Evolutionary conservation across 2,888 invertebrate genomes (phyloP), one percentile per base, ranked within the genome.

Genomic region (Aspidapion aeneum): DNA sequence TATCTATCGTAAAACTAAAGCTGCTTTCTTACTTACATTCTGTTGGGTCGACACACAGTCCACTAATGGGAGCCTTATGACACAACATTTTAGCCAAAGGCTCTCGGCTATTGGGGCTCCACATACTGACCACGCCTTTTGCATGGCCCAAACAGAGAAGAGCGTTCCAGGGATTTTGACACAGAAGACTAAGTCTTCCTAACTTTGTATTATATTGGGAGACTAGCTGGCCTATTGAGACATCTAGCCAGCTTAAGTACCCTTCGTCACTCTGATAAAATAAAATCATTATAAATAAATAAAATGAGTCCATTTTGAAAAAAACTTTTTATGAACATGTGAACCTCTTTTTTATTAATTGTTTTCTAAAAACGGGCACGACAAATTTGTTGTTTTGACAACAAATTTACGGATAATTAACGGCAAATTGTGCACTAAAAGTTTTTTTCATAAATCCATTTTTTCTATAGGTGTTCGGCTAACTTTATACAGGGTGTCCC

Each of bases 111-210:
- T 88, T 94, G 0, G 99, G 99, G 2, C 95, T 89, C 99, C 98
- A 99, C 86, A 99, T 87, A 0, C 94, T 91, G 0, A 99, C 96
- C 0, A 93, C 90, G 17, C 98, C 98, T 79, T 92, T 91, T 0
- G 91, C 84, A 78, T 94, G 91, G 0, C 98, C 98, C n/a, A 94
- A 81, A 74, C 94, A 93, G 2, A 98, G 76, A 1, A 96, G 88
- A 0, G 94, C 99, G 82, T 98, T 99, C 73, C 87, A 87, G 0
- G 98, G 97, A 82, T 99, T 99, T 74, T 97, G 96, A 1, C 91
- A 86, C 90, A 99, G 90, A 1, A 93, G 85, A 61, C 86, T 85
- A 55, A 96, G 86, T 66, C 91, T 84, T 16, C 96, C 97, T 50
- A 90, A 79, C 65, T 85, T 86, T 1, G 94, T 90, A 68, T 89